Evolutionary conservation across 2,797 vertebrate genomes (phyloP).

Genomic region (Telmatherina bonti): DNA sequence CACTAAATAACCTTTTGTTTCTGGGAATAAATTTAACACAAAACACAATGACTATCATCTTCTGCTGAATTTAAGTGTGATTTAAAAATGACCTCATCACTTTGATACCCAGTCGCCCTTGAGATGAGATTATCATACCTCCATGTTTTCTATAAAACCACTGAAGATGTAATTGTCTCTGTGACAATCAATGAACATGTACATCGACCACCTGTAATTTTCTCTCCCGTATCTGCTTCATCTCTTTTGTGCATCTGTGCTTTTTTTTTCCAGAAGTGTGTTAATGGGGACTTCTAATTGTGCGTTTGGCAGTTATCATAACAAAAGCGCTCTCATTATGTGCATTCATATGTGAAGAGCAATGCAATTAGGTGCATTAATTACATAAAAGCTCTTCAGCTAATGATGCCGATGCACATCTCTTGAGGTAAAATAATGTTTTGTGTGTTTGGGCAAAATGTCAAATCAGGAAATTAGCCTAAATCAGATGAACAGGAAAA

Average conservation of each 20-base stretch:
- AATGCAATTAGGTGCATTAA: constrained; percentile 56
- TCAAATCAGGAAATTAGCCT: constrained; percentile 22
- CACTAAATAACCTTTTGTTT: constrained; percentile 48
- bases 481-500: constrained; percentile 11
- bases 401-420: constrained; percentile 26
- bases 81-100: constrained; percentile 53
- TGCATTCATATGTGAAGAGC: constrained; percentile 45
- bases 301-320: constrained; percentile 56
- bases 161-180: constrained; percentile 54
- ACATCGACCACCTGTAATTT: constrained; percentile 54
- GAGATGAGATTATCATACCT: constrained; percentile 38
- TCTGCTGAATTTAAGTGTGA: constrained; percentile 54
- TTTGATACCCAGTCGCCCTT: constrained; percentile 25
- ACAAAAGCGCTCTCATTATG: constrained; percentile 55
- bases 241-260: constrained; percentile 50
- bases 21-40: constrained; percentile 40
- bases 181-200: constrained; percentile 42
- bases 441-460: constrained; percentile 12
- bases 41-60: constrained; percentile 57
- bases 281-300: constrained; percentile 70
- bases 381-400: constrained; percentile 13
- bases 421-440: constrained; percentile 12
- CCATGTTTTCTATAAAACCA: constrained; percentile 31
- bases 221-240: constrained; percentile 36
- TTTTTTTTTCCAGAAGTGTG: constrained; percentile 50